Base-by-base conservation (phyloP, 1,140 invertebrate genomes). In the Brachionus rubens region DNA sequence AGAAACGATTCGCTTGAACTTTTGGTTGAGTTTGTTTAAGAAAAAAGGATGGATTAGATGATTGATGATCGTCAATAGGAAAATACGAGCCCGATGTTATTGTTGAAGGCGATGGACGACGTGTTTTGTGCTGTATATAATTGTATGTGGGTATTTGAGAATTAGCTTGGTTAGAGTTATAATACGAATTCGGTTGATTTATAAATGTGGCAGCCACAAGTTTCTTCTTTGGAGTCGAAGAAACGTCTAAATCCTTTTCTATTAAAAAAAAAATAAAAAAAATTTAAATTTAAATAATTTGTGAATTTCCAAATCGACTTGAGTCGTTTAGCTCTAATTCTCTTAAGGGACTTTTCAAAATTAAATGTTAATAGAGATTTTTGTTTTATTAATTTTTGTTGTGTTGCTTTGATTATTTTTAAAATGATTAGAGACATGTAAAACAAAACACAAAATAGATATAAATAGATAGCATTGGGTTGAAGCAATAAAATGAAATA, bases 1-100 rank as follows among this genome's bases (percentile, higher is more conserved):
- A 59, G 16, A 36, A 59, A 12, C 54, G 54, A 59, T 59, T 59
- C n/a, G 54, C 36, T 33, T 59, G 54, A 26, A 59, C 54, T 59
- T 59, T 59, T 41, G 16, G 54, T 36, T n/a, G 52, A 1, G 52
- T 28, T 12, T 54, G 52, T 21, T 54, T 54, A 28, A 54, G 52
- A 54, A 54, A 54, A 54, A 54, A 54, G 5, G 54, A 59, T 16
- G 26, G 36, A 16, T 36, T 59, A 3, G 30, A 36, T 6, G 7
- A 33, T 36, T 10, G 30, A 7, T 59, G 16, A 7, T 59, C 54
- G 9, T 36, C 33, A 5, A 36, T 5, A 5, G 33, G 33, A 33
- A 59, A 19, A 21, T 24, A 36, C 10, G 33, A 36, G 36, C 36
- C 19, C 0, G n/a, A 1, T n/a, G 54, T 16, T n/a, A 16, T 12